phyloP scores from a whole-genome alignment of 2,888 invertebrate species.

The Dolichopus griseipennis region DNA sequence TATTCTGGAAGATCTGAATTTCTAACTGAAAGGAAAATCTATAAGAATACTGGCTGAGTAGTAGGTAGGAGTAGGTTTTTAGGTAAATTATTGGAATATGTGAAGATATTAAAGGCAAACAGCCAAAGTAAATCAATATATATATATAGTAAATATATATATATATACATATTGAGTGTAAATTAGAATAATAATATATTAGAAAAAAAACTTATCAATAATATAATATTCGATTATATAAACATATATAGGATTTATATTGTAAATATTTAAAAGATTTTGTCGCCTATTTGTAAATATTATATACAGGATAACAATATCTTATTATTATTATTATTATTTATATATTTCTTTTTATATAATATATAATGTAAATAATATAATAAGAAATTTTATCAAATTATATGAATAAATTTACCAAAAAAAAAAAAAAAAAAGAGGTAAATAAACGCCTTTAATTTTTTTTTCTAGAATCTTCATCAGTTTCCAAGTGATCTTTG shows the following conservation, averaged over 20 bases:
- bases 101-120: not conserved
- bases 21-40: no score
- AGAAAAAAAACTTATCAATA: not conserved
- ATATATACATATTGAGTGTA: not conserved
- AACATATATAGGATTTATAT: not conserved
- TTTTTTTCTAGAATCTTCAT: no score
- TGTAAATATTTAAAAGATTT: slow-evolving; percentile 1
- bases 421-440: no score
- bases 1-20: not conserved
- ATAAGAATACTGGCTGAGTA: no score
- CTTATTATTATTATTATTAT: no score
- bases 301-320: not conserved
- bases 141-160: not conserved
- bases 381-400: not conserved
- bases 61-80: not conserved
- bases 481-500: no score
- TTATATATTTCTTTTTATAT: no score
- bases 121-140: not conserved
- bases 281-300: slow-evolving; percentile 6
- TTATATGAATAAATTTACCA: slow-evolving; percentile 1
- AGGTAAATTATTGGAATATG: no score
- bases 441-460: slow-evolving; percentile 1
- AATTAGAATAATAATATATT: not conserved
- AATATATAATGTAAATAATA: not conserved
- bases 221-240: not conserved